Evolutionary conservation across 2,888 invertebrate species (phyloP), one percentile per base, ranked within the genome.

Genomic region (Micoletzkya japonica): DNA sequence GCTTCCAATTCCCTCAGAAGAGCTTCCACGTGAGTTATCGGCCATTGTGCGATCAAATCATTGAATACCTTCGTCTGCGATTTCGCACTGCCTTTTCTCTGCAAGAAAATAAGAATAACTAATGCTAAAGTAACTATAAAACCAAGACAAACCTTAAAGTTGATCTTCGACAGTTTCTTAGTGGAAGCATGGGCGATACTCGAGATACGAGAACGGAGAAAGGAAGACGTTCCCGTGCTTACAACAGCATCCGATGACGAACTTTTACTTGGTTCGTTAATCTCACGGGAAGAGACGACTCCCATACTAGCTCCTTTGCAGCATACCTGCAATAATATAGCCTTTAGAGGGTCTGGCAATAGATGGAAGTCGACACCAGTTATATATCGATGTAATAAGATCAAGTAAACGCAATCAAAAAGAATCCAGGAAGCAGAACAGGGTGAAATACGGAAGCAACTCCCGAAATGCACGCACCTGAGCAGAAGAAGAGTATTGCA

Each of bases 1-100:
- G 76, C 76, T 32, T 73, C 71, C 32, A 76, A 74, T 26, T 76
- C 76, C 14, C 39, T 54, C 34, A 72, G 24, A 44, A 76, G 66
- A 2, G 71, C 52, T 44, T 76, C 72, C 1, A 74, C 57, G 44
- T 76, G 74, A 36, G 57, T 49, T 10, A 56, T 7, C 39, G 77
- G 76, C 80, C 80, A 80, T 34, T 39, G 67, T 50, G 70, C 68
- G 7, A 80, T 76, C 30, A 80, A 67, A 30, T 76, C 75, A 28
- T 63, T 50, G 59, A 76, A 76, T 2, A 73, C 61, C 36, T 69
- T 67, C 17, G 60, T 60, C 37, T 74, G 73, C 28, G 67, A 63
- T 28, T 70, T 63, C 26, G 24, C 36, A 20, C 63, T 61, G 44
- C 24, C 50, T 26, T 70, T 70, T 30, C 70, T 28, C 70, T 70